phyloP scores from a whole-genome alignment of 2,797 vertebrate genomes.

The Onychomys torridus region DNA sequence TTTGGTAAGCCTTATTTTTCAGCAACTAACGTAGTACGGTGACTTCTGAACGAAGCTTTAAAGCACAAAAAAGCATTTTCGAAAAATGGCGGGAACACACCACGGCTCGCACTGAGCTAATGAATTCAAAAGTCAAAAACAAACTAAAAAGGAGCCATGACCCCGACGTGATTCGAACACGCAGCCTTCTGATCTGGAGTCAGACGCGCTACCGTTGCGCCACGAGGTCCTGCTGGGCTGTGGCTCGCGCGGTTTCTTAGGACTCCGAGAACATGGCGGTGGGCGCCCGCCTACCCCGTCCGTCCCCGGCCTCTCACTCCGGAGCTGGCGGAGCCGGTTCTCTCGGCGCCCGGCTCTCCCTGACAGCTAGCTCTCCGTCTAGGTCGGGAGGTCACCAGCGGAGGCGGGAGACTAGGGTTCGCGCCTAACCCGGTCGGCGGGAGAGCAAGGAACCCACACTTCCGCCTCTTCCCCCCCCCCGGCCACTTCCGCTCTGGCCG shows the following conservation, averaged over 20 bases:
- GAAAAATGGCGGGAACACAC: conserved; percentile 49
- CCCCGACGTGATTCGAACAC: conserved; percentile 93
- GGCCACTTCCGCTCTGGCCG: conserved; percentile 43
- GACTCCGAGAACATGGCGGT: conserved; percentile 31
- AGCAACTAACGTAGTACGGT: neutral
- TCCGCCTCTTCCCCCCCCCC: neutral
- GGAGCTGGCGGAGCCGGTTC: neutral
- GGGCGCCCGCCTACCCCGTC: fast-evolving
- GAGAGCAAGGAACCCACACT: neutral
- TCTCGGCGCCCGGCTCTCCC: neutral
- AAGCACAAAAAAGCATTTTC: neutral
- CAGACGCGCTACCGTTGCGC: conserved; percentile 86
- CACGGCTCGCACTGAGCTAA: fast-evolving
- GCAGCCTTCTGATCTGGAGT: conserved; percentile 90
- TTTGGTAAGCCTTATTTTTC: fast-evolving
- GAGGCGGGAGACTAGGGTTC: neutral
- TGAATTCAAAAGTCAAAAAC: fast-evolving
- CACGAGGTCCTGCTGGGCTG: conserved; percentile 87
- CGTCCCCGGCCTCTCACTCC: fast-evolving
- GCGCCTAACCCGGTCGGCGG: fast-evolving
- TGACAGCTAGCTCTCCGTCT: neutral
- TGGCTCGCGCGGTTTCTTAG: neutral
- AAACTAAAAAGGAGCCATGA: neutral
- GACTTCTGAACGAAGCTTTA: neutral
- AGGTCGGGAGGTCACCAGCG: neutral